Conservation (phyloP, 2,888 invertebrate species). For the Sinopyrophorus schimmeli region DNA sequence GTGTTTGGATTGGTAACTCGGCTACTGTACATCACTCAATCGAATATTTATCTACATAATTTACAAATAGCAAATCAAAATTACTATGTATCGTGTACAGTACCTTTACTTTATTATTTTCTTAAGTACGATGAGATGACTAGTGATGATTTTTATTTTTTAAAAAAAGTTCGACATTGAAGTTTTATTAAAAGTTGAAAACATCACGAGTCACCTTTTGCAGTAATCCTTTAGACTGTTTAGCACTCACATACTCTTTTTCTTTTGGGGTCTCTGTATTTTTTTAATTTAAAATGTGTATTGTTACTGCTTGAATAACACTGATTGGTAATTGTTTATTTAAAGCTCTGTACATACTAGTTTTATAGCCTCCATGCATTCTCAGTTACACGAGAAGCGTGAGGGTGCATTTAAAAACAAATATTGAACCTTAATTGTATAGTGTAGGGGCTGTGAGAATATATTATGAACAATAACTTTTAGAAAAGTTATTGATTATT, state of each 20-base stretch:
- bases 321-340: slow-evolving; percentile 6
- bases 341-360: slow-evolving; percentile 14
- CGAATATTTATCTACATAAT: not conserved
- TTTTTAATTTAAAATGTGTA: slow-evolving; percentile 1
- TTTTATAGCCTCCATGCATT: slow-evolving; percentile 17
- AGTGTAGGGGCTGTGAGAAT: slow-evolving; percentile 37
- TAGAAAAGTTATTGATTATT: slow-evolving; percentile 23
- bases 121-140: not conserved
- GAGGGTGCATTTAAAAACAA: slow-evolving; percentile 22
- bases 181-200: not conserved
- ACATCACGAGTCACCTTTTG: not conserved
- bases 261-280: slow-evolving; percentile 1
- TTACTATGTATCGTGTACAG: not conserved
- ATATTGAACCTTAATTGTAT: slow-evolving; percentile 30
- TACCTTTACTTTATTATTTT: not conserved
- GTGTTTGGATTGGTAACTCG: too few species aligned
- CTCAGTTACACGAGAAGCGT: slow-evolving; percentile 12
- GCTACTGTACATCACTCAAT: too few species aligned
- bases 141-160: not conserved
- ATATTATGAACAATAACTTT: slow-evolving; percentile 27
- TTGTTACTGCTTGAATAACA: slow-evolving; percentile 13
- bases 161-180: not conserved
- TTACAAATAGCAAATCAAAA: not conserved
- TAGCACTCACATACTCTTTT: too few species aligned
- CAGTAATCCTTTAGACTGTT: slow-evolving; percentile 10